phyloP scores from a whole-genome alignment of 2,113 vertebrate species.

The Thinocorus orbignyianus region DNA sequence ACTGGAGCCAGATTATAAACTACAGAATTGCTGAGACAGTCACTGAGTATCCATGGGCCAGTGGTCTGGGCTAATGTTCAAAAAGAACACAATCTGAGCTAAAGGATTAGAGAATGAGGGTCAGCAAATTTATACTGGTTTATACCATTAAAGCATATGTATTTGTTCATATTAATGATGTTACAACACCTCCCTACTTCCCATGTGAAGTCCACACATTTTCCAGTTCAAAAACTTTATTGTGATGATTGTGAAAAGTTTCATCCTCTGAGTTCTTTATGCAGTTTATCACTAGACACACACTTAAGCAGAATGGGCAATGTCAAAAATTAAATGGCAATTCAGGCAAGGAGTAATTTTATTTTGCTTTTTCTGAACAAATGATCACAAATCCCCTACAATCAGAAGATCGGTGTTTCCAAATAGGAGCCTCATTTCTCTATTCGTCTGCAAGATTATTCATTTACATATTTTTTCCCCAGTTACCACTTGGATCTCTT shows the following conservation, averaged over 20 bases:
- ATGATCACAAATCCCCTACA: not conserved
- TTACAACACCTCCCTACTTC: not conserved
- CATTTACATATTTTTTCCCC: not conserved
- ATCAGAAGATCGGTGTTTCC: not conserved
- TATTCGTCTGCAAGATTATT: accelerated
- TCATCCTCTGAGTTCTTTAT: not conserved
- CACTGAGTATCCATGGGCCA: not conserved
- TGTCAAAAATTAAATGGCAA: not conserved
- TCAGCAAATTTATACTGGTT: not conserved
- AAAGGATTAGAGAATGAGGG: not conserved
- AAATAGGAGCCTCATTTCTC: not conserved
- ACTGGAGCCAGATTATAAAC: not conserved
- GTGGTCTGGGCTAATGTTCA: not conserved
- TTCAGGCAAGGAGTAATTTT: not conserved
- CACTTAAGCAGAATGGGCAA: not conserved
- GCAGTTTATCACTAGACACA: not conserved
- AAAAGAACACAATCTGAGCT: not conserved
- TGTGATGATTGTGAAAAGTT: not conserved
- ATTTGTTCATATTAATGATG: not conserved
- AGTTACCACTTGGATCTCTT: not conserved
- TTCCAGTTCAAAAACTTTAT: not conserved
- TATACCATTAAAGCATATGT: not conserved
- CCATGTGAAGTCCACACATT: not conserved
- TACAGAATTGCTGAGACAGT: not conserved
- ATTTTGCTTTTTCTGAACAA: not conserved